Conservation (phyloP, 2,797 vertebrate genomes). For the Cacajao melanocephalus region DNA sequence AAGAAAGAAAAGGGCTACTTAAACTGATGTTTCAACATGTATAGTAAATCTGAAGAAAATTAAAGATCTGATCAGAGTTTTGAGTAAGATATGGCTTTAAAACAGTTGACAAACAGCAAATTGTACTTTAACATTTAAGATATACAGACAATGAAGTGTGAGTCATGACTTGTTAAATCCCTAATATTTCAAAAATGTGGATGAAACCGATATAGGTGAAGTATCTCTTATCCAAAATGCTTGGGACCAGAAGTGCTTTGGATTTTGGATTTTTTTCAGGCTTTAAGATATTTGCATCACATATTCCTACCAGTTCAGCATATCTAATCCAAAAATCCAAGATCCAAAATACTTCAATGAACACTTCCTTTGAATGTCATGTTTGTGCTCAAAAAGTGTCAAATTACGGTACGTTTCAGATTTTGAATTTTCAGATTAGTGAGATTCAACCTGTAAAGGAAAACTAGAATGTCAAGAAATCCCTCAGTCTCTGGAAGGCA, state of each 20-base stretch:
- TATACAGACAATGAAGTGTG: neutral
- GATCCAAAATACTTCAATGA: neutral
- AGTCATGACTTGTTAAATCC: neutral
- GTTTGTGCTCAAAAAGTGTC: neutral
- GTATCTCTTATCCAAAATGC: neutral
- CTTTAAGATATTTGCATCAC: neutral
- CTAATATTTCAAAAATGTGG: constrained; percentile 7
- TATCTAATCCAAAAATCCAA: neutral
- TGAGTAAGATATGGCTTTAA: neutral
- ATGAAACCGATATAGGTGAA: neutral
- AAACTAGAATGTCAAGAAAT: neutral
- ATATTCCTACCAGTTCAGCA: neutral
- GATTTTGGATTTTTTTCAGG: neutral
- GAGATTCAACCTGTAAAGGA: neutral
- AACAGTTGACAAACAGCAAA: neutral
- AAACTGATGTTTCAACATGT: neutral
- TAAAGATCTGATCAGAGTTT: neutral
- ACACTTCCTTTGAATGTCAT: neutral
- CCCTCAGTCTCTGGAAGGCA: neutral
- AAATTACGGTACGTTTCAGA: neutral
- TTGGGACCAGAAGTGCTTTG: neutral
- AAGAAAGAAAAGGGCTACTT: neutral
- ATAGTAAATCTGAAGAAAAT: neutral
- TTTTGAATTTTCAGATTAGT: neutral
- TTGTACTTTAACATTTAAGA: neutral